These are phyloP conservation scores for Lutjanus erythropterus DNA, from an alignment of 2,113 vertebrate species.

Conservation along the genomic window DNA sequence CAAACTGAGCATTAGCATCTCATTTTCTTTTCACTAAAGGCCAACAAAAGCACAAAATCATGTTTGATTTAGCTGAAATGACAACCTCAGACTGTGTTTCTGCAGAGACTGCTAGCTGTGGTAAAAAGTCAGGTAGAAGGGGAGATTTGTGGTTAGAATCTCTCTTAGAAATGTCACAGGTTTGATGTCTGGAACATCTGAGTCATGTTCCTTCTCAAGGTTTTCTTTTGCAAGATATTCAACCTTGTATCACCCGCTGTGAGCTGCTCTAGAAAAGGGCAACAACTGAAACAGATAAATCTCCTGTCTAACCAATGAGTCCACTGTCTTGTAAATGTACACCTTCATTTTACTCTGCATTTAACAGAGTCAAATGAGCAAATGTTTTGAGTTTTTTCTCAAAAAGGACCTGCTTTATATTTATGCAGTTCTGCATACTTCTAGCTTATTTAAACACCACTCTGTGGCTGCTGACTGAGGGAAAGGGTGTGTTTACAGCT, in stretches of 20 bases:
- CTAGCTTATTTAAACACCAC: not conserved
- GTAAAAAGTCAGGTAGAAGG: not conserved
- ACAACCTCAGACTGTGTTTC: not conserved
- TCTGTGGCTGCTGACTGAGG: not conserved
- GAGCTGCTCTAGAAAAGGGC: not conserved
- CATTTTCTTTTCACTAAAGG: not conserved
- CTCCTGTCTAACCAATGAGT: not conserved
- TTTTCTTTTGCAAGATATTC: not conserved
- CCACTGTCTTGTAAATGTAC: not conserved
- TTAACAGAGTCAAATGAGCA: not conserved
- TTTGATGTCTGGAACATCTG: conserved; percentile 6
- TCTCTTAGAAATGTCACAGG: not conserved
- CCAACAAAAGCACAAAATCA: not conserved
- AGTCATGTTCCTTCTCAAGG: not conserved
- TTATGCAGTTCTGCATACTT: not conserved
- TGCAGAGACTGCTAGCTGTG: not conserved
- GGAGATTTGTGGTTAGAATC: not conserved
- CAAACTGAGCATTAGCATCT: conserved; percentile 5
- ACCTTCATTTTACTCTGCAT: not conserved
- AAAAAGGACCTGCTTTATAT: not conserved
- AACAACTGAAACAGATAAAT: conserved; percentile 1
- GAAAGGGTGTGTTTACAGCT: not conserved
- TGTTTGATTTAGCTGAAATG: conserved; percentile 7
- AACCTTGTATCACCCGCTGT: not conserved
- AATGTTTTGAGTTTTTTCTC: not conserved